phyloP scores from a whole-genome alignment of 1,140 invertebrate genomes.

The Melanaphis sacchari region DNA sequence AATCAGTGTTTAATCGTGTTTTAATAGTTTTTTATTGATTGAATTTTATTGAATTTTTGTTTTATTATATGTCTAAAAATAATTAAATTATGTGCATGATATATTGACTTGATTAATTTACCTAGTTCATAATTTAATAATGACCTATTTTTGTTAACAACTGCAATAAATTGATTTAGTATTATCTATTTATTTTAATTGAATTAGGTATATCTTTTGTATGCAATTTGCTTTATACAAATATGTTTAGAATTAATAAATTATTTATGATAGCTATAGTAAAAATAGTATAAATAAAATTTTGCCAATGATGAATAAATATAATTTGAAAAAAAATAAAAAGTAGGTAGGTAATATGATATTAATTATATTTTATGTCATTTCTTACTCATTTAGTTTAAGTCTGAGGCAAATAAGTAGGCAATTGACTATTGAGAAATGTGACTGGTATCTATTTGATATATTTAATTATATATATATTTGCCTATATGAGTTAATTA shows the following conservation, averaged over 20 bases:
- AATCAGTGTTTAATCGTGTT: neutral
- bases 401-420: conserved; percentile 46
- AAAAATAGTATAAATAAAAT: neutral
- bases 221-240: neutral
- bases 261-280: neutral
- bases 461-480: neutral
- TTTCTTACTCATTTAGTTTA: conserved; percentile 56
- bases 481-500: neutral
- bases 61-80: neutral
- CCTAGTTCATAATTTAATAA: neutral
- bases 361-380: conserved; percentile 26
- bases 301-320: conserved; percentile 54
- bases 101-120: neutral
- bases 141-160: neutral
- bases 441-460: neutral
- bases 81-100: neutral
- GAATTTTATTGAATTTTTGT: neutral
- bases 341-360: conserved; percentile 9
- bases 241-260: neutral
- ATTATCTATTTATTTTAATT: neutral
- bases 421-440: neutral
- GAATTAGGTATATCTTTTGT: neutral
- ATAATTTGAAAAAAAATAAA: neutral
- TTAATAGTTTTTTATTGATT: neutral
- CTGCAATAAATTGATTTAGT: neutral